A percentile compares a stretch with the other conserved stretches of the same genome.
phyloP scores from a whole-genome alignment of 2,797 vertebrate genomes.

The Anas bernieri region DNA sequence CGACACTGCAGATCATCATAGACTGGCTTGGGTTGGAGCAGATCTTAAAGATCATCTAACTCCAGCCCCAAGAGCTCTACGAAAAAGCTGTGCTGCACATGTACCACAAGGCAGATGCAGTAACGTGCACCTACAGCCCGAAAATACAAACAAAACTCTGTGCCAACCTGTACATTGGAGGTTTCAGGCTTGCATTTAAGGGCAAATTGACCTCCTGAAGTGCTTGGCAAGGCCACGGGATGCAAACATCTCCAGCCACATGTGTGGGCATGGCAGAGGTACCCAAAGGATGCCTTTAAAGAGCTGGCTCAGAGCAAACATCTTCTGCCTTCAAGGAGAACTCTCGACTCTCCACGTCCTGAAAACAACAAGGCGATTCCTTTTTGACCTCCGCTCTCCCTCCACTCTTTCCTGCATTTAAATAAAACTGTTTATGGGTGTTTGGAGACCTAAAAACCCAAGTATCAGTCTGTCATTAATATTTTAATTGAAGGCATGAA shows the following conservation, averaged over 20 bases:
- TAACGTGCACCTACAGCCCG: background rate
- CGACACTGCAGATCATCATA: background rate
- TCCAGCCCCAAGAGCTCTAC: background rate
- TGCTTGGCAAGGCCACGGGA: background rate
- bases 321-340: background rate
- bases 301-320: background rate
- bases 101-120: background rate
- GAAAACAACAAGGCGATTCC: conserved; percentile 7
- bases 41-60: too few species aligned
- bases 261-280: fast-evolving
- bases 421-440: conserved; percentile 72
- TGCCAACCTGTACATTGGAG: too few species aligned
- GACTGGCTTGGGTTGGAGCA: too few species aligned
- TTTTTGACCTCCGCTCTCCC: conserved; percentile 23
- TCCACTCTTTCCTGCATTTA: conserved; percentile 45
- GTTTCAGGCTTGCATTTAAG: background rate
- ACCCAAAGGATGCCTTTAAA: background rate
- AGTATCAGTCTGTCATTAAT: conserved; percentile 74
- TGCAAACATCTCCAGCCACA: background rate
- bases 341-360: background rate
- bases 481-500: conserved; percentile 79
- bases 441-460: conserved; percentile 70
- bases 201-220: background rate
- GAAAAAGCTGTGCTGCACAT: background rate
- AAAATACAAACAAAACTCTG: background rate